phyloP scores from a whole-genome alignment of 2,797 vertebrate genomes.

The Oceanodroma leucorhoa region DNA sequence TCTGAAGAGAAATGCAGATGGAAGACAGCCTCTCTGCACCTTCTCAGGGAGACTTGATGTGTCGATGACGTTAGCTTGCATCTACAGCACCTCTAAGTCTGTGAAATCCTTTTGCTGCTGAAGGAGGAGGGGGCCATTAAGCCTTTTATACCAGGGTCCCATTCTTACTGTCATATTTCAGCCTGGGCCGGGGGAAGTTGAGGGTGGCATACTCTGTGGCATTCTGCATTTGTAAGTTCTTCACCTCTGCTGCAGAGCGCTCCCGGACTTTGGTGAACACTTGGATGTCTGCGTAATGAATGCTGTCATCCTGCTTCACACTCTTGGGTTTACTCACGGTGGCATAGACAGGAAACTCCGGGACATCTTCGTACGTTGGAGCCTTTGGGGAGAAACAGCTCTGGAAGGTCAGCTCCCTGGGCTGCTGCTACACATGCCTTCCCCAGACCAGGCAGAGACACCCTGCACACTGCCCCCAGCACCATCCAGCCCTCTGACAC shows the following conservation, averaged over 20 bases:
- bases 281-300: conserved; percentile 80
- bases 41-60: background rate
- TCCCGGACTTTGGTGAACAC: conserved; percentile 47
- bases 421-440: background rate
- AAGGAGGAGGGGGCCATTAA: background rate
- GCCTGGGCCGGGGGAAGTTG: conserved; percentile 64
- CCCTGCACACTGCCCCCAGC: background rate
- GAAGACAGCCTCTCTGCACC: background rate
- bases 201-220: conserved; percentile 78
- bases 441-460: background rate
- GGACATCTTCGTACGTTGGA: conserved; percentile 51
- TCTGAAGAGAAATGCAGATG: background rate
- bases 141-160: conserved; percentile 74
- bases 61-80: background rate
- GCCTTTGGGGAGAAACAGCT: background rate
- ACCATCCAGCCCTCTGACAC: background rate
- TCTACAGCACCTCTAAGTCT: background rate
- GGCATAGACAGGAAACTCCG: conserved; percentile 26
- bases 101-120: background rate
- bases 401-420: background rate
- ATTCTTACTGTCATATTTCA: conserved; percentile 71
- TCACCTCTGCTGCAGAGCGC: conserved; percentile 39
- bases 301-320: conserved; percentile 42
- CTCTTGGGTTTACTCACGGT: conserved; percentile 26
- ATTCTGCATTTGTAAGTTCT: conserved; percentile 47